Percentiles rank a stretch among this genome's conserved stretches.
Conservation (phyloP, 2,113 vertebrate species). For the Pterophyllum scalare region DNA sequence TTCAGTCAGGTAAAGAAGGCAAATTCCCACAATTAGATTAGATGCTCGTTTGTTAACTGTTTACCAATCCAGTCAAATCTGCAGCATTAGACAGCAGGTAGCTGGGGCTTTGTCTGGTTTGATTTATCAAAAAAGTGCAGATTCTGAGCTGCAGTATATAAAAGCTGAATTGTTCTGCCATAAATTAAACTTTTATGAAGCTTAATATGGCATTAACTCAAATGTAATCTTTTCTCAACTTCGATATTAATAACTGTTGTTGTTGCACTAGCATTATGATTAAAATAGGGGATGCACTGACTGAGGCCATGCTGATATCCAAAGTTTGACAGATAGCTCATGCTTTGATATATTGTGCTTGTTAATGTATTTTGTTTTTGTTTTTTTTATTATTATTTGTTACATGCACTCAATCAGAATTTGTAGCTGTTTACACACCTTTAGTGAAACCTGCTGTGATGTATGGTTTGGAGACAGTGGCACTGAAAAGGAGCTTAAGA, state of each 20-base stretch:
- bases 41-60: not conserved
- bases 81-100: not conserved
- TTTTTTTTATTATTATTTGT: not conserved
- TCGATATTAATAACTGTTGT: not conserved
- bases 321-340: not conserved
- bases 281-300: not conserved
- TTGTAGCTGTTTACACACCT: not conserved
- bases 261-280: not conserved
- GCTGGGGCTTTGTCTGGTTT: not conserved
- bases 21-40: conserved; percentile 2
- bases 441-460: not conserved
- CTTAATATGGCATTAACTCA: not conserved
- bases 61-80: conserved; percentile 5
- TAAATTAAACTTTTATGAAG: not conserved
- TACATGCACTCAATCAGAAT: not conserved
- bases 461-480: not conserved
- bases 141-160: not conserved
- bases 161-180: not conserved
- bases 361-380: not conserved
- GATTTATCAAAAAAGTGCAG: not conserved
- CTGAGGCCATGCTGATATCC: not conserved
- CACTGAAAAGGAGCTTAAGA: not conserved
- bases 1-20: not conserved
- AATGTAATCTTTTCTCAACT: not conserved
- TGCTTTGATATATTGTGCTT: not conserved